Base-by-base conservation (phyloP, 1,140 invertebrate genomes). In the Drosophila cardini region DNA sequence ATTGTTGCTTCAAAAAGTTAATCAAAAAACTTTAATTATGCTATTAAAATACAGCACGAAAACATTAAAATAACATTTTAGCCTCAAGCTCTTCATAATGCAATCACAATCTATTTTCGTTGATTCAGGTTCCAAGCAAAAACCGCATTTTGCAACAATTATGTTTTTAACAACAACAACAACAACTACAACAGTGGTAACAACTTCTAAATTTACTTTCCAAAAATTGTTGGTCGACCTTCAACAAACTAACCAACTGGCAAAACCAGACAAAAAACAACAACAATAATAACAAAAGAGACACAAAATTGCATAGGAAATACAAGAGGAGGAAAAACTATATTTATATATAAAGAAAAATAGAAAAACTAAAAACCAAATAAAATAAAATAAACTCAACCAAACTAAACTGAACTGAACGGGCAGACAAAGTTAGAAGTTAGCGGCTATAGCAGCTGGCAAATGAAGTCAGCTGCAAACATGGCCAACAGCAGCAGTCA, bases 131-230 rank as follows among this genome's bases (percentile, higher is more conserved):
- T 48, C 42, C 53, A 62, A 55, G 67, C 63, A 45, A 38, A 67
- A 84, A 72, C 68, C 68, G 68, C 82, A 81, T 76, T 87, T 72
- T 76, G 82, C 85, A 87, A 76, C 83, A 86, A 86, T 86, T 86
- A 87, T 86, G 64, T 76, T 71, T 68, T 53, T 30, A 61, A 43
- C 46, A 38, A 30, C 0, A 50, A 32, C 18, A 50, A 55, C 56
- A 86, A 87, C 73, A 79, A 57, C 82, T 75, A 69, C 36, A 68
- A 52, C 55, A 46, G 15, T 16, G 11, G 53, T 15, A 63, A 64
- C 57, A 86, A 87, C 78, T 87, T 70, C 85, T 82, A 76, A 86
- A 87, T 83, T 72, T 79, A 89, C 83, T 87, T 87, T 87, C 80
- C 84, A 83, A 87, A 83, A 87, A 83, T 74, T 79, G 67, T 52